A percentile compares a stretch with the other conserved stretches of the same genome.
phyloP scores from a whole-genome alignment of 2,888 invertebrate species.

The Glomeris marginata region DNA sequence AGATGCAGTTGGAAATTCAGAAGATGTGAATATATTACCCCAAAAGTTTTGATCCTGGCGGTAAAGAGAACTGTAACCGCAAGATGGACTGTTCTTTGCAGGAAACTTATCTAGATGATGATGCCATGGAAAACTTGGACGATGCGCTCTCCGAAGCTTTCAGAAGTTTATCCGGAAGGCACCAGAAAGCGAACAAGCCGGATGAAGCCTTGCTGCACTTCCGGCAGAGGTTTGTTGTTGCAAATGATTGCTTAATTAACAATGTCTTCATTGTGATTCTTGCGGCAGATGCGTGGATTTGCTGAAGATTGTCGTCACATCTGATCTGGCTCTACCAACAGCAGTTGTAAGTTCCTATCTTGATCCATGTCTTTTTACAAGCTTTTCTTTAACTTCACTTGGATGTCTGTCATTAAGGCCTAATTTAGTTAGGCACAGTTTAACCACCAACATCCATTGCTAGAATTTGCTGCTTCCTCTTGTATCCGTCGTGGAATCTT shows the following conservation, averaged over 20 bases:
- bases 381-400: too few species aligned
- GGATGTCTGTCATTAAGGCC: too few species aligned
- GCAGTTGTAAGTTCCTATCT: background rate
- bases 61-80: background rate
- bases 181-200: conserved; percentile 18
- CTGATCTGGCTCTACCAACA: background rate
- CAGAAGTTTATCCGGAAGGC: conserved; percentile 26
- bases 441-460: background rate
- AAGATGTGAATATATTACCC: conserved; percentile 24
- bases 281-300: conserved; percentile 5
- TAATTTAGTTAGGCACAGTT: too few species aligned
- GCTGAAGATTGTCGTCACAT: background rate
- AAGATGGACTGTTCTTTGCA: conserved; percentile 40
- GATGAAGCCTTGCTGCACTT: conserved; percentile 19
- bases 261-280: too few species aligned
- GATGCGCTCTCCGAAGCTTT: conserved; percentile 58
- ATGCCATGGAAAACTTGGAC: conserved; percentile 55
- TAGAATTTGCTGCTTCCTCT: background rate
- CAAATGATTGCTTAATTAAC: too few species aligned
- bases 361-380: too few species aligned
- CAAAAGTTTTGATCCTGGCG: background rate
- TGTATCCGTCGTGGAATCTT: background rate
- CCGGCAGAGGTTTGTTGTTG: conserved; percentile 5
- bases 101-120: conserved; percentile 57
- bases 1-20: conserved; percentile 38